These are phyloP conservation scores for Nematostella vectensis DNA, from an alignment of 92 coral and sea anemone genomes.

Conservation along the genomic window DNA sequence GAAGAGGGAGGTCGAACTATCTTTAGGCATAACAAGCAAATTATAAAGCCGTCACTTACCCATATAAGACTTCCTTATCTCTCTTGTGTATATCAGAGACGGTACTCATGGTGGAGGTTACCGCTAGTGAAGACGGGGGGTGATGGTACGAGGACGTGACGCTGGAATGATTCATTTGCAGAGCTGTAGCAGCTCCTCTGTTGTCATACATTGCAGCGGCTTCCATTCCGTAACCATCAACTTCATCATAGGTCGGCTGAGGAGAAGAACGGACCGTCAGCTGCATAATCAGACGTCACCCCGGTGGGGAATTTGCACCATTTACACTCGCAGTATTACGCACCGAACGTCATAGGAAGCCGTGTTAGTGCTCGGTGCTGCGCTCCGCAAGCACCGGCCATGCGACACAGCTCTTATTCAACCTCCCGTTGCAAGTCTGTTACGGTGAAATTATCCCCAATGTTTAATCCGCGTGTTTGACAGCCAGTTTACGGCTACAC, in stretches of 20 bases:
- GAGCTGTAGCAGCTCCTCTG: conserved; percentile 69
- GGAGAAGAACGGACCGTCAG: conserved; percentile 54
- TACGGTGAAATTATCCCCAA: conserved; percentile 94
- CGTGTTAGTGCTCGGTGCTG: background rate
- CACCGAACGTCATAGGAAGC: background rate
- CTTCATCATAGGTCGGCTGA: conserved; percentile 93
- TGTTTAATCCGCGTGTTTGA: conserved; percentile 95
- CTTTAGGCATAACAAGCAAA: conserved; percentile 74
- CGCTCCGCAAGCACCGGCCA: background rate
- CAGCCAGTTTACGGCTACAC: conserved; percentile 99
- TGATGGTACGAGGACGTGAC: conserved; percentile 88
- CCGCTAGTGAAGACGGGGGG: conserved; percentile 67
- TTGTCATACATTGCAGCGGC: conserved; percentile 88
- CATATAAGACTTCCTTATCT: conserved; percentile 99
- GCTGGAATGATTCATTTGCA: conserved; percentile 86
- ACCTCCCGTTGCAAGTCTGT: conserved; percentile 80
- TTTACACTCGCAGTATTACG: background rate
- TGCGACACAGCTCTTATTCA: background rate
- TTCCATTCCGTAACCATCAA: conserved; percentile 93
- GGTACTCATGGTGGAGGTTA: conserved; percentile 91
- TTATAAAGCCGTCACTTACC: conserved; percentile 83
- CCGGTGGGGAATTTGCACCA: no score
- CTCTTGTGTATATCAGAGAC: conserved; percentile 99
- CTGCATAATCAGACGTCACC: conserved; percentile 10
- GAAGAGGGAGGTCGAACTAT: conserved; percentile 35